A percentile compares a stretch with the other conserved stretches of the same genome.
Evolutionary conservation across 2,113 vertebrate genomes (phyloP).

Genomic region (Tonatia bakeri): DNA sequence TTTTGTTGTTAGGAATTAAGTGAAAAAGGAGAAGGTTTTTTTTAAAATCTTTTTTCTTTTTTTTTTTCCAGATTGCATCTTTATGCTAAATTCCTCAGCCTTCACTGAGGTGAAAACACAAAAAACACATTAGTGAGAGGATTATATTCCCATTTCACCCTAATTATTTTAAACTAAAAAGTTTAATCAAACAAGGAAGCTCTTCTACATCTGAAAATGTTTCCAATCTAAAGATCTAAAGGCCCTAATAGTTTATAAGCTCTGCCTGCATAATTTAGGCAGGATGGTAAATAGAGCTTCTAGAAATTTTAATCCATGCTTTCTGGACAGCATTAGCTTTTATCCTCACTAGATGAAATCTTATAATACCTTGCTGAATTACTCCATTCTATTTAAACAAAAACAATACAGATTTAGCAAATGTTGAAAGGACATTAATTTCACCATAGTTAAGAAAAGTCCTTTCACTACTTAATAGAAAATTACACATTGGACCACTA

Average conservation of each 20-base stretch:
- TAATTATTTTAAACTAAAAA: slow-evolving; percentile 57
- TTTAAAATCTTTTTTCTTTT: background rate
- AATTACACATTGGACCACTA: background rate
- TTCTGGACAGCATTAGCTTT: slow-evolving; percentile 40
- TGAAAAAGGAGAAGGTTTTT: background rate
- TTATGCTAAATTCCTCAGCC: slow-evolving; percentile 19
- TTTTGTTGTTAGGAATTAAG: slow-evolving; percentile 61
- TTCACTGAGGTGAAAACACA: background rate
- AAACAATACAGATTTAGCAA: slow-evolving; percentile 29
- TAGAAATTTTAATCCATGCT: slow-evolving; percentile 10
- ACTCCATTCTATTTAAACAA: slow-evolving; percentile 45
- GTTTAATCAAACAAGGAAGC: slow-evolving; percentile 24
- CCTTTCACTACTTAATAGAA: slow-evolving; percentile 3
- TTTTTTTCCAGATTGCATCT: background rate
- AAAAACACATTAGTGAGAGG: background rate
- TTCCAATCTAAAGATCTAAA: slow-evolving; percentile 27
- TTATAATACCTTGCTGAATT: background rate
- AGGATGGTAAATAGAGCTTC: slow-evolving; percentile 34
- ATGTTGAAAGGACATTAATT: background rate
- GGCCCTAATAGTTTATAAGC: background rate
- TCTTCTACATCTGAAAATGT: slow-evolving; percentile 48
- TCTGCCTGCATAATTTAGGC: background rate
- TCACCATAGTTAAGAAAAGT: slow-evolving; percentile 40
- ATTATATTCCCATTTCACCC: background rate
- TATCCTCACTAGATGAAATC: slow-evolving; percentile 24